These are phyloP conservation scores for Alligator sinensis DNA, from an alignment of 2,113 vertebrate genomes.

Conservation along the genomic window DNA sequence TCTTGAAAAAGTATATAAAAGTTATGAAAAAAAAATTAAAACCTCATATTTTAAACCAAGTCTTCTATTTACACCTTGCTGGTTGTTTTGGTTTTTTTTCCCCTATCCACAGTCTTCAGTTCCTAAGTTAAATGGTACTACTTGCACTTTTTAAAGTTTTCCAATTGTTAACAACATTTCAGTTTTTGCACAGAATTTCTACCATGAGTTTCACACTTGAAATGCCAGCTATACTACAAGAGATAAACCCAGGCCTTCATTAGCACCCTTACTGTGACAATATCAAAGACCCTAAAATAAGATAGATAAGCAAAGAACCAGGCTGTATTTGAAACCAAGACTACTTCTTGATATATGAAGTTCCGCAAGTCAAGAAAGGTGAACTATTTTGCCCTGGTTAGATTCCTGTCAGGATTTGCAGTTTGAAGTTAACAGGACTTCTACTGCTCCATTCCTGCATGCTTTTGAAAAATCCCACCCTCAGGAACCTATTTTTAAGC, in stretches of 20 bases:
- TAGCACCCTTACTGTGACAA: accelerated
- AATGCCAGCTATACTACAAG: accelerated
- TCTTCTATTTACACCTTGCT: not conserved
- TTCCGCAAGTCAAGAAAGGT: not conserved
- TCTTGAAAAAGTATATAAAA: not conserved
- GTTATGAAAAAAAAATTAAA: not conserved
- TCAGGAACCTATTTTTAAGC: not conserved
- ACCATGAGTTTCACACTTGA: not conserved
- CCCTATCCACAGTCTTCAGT: not conserved
- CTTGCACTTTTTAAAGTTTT: not conserved
- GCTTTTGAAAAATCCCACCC: not conserved
- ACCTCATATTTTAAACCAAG: not conserved
- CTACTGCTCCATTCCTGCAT: not conserved
- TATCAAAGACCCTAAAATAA: not conserved
- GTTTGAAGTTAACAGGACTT: not conserved
- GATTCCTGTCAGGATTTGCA: not conserved
- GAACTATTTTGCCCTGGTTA: not conserved
- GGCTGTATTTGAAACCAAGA: accelerated
- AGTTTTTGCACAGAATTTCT: not conserved
- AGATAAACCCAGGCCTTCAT: not conserved
- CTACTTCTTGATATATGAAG: not conserved
- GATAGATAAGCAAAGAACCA: accelerated
- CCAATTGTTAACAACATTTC: not conserved
- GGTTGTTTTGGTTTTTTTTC: accelerated
- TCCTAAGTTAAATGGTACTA: not conserved